A percentile compares a stretch with the other conserved stretches of the same genome.
phyloP scores from a whole-genome alignment of 2,113 vertebrate species.

The Sardina pilchardus region DNA sequence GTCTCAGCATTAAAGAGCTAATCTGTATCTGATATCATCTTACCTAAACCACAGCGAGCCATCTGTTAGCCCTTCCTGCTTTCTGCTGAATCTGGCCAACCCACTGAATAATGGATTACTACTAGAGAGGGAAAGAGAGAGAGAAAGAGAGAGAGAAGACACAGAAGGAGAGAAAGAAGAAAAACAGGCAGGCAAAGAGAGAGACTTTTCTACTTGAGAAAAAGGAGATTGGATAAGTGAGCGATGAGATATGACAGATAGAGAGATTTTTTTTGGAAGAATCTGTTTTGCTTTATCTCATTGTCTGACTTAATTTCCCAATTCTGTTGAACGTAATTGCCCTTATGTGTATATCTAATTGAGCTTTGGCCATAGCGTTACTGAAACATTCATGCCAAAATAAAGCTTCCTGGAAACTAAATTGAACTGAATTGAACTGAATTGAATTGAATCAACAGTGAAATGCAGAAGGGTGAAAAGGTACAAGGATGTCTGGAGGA shows the following conservation, averaged over 20 bases:
- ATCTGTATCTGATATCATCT: slow-evolving; percentile 29
- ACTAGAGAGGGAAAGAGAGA: slow-evolving; percentile 29
- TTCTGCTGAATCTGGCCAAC: slow-evolving; percentile 52
- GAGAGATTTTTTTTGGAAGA: neutral
- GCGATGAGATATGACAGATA: neutral
- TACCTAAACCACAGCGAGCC: slow-evolving; percentile 41
- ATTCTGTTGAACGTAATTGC: too few relatives aligned
- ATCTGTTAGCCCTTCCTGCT: slow-evolving; percentile 55
- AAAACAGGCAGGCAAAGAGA: neutral
- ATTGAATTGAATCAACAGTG: too few relatives aligned
- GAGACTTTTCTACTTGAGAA: neutral
- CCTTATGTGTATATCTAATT: too few relatives aligned
- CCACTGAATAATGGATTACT: slow-evolving; percentile 51
- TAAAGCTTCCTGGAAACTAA: too few relatives aligned
- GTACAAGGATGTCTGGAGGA: too few relatives aligned
- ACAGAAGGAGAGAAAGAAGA: neutral
- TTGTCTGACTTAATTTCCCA: too few relatives aligned
- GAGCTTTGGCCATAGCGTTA: too few relatives aligned
- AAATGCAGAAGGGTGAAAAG: too few relatives aligned
- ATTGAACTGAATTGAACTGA: too few relatives aligned
- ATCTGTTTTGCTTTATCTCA: too few relatives aligned
- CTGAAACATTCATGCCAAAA: too few relatives aligned
- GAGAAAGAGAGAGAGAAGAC: slow-evolving; percentile 30
- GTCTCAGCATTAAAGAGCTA: slow-evolving; percentile 15
- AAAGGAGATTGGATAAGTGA: neutral